These are phyloP conservation scores for Sapajus apella DNA, from an alignment of 2,113 vertebrate genomes.

Conservation along the genomic window DNA sequence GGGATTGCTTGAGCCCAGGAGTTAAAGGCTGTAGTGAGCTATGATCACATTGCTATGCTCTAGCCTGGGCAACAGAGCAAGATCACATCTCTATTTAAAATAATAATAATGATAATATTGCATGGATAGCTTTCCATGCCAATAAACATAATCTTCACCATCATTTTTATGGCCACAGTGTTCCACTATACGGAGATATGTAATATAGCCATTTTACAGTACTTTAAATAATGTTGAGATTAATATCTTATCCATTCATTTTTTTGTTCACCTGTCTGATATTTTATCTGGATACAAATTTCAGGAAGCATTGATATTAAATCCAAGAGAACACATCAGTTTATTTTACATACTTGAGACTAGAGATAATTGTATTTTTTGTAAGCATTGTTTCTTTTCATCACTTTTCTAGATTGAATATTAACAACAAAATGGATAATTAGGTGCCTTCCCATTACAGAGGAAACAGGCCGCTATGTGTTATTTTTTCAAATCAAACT, in stretches of 20 bases:
- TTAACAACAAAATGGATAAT: background rate
- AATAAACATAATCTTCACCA: background rate
- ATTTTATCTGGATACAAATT: background rate
- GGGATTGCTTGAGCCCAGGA: no score
- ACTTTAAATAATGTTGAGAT: background rate
- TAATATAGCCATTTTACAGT: background rate
- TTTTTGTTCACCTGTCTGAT: background rate
- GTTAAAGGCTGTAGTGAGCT: no score
- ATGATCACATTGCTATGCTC: no score
- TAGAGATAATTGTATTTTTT: background rate
- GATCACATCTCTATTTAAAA: no score
- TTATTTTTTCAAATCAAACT: background rate
- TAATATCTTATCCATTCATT: background rate
- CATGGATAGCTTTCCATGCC: background rate
- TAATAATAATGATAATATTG: no score
- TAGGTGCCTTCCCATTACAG: background rate
- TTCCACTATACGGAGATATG: background rate
- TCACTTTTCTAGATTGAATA: background rate
- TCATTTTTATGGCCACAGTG: background rate
- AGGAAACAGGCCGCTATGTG: background rate
- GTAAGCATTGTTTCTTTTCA: background rate
- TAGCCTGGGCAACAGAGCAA: no score
- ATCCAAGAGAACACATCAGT: background rate
- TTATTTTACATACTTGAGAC: background rate
- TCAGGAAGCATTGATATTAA: background rate